phyloP scores from a whole-genome alignment of 2,113 vertebrate genomes.

The Greenwoodochromis staneri region DNA sequence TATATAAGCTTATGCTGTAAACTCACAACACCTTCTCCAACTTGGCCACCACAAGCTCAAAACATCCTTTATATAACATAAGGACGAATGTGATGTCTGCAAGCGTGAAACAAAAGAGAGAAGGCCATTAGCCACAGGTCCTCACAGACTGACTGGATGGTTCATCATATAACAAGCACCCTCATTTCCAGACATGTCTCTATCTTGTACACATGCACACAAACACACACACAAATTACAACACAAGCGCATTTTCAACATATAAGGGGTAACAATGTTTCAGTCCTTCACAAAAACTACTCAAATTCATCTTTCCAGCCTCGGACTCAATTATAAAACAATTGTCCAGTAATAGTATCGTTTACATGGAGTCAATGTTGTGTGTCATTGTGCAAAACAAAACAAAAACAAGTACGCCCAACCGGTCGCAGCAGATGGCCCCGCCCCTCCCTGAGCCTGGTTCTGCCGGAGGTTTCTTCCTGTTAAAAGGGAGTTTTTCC shows the following conservation, averaged over 20 bases:
- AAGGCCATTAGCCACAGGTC: not conserved
- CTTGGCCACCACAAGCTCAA: not conserved
- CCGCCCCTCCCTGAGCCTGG: not conserved
- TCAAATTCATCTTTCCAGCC: not conserved
- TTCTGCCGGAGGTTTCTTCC: rapidly evolving
- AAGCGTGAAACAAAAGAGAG: not conserved
- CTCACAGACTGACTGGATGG: not conserved
- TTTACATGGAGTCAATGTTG: not conserved
- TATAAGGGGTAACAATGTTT: not conserved
- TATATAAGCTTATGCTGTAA: not conserved
- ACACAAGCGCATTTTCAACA: not conserved
- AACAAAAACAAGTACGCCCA: not conserved
- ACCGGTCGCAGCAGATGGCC: not conserved
- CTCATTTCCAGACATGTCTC: not conserved
- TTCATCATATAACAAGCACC: not conserved
- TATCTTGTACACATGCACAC: not conserved
- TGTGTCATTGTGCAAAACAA: not conserved
- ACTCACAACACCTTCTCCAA: not conserved
- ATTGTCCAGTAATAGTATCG: not conserved
- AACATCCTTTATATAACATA: not conserved
- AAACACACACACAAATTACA: not conserved
- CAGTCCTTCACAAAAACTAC: not conserved
- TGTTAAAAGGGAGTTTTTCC: not conserved
- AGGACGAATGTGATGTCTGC: not conserved
- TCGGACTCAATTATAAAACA: not conserved